Evolutionary conservation across 2,888 invertebrate species (phyloP).

Genomic region (Rhagophthalmus giganteus): DNA sequence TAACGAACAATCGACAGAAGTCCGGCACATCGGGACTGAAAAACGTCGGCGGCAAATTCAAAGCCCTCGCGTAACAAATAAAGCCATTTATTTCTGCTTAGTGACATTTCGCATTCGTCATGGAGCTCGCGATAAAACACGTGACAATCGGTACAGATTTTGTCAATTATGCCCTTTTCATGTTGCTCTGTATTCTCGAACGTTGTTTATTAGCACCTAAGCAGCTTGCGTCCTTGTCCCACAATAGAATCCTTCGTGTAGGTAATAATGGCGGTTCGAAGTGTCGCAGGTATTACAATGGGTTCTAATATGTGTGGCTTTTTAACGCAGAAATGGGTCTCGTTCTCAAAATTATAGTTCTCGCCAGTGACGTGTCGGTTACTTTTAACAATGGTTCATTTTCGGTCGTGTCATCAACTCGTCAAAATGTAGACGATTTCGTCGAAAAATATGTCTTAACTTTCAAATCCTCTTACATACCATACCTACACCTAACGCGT

Average conservation of each 20-base stretch:
- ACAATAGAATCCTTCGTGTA: conserved; percentile 22
- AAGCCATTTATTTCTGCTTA: conserved; percentile 56
- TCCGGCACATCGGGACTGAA: conserved; percentile 18
- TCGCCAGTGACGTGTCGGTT: conserved; percentile 19
- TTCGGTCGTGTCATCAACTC: conserved; percentile 29
- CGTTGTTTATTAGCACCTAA: conserved; percentile 30
- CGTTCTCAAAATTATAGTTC: conserved; percentile 21
- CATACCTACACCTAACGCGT: too few species aligned
- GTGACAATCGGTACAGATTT: conserved; percentile 47
- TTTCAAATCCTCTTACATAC: conserved; percentile 16
- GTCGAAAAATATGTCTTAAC: conserved; percentile 6
- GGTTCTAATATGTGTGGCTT: conserved; percentile 27
- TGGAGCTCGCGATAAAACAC: conserved; percentile 52
- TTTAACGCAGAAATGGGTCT: conserved; percentile 26
- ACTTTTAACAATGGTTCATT: conserved; percentile 24
- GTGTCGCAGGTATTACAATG: conserved; percentile 22
- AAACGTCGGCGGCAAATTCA: conserved; percentile 37
- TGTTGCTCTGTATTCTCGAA: conserved; percentile 20
- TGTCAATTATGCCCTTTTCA: conserved; percentile 49
- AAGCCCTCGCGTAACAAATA: conserved; percentile 46
- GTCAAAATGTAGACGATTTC: conserved; percentile 20
- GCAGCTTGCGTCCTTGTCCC: conserved; percentile 29
- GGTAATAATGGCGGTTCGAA: conserved; percentile 21
- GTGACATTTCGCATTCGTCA: conserved; percentile 56
- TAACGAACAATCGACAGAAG: conserved; percentile 27